Evolutionary conservation across 1,140 invertebrate genomes (phyloP), one percentile per base, ranked within the genome.

Genomic region (Drosophila gunungcola): DNA sequence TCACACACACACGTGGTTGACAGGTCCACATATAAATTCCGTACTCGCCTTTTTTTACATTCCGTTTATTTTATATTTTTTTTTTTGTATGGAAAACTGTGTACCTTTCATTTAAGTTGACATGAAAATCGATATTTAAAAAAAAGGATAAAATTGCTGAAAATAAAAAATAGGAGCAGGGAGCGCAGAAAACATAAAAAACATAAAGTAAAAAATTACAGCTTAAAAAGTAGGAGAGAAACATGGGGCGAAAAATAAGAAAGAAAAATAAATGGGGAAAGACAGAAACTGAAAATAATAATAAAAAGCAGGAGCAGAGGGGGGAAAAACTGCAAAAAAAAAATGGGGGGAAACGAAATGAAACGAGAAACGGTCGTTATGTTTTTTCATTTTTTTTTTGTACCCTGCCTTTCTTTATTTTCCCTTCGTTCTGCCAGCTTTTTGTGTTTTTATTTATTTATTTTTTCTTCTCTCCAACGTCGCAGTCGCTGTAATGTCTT

Each of bases 61-160:
- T 68, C 52, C 70, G 54, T 45, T 55, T 45, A 57, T 49, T 75
- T 76, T 55, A 75, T n/a, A n/a, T n/a, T n/a, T 70, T 84, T 42
- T 42, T 63, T 48, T 62, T 56, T 75, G 51, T 64, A 81, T 81
- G 73, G 68, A 86, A 86, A 85, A 86, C 74, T 89, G 84, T 89
- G 85, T 89, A 89, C 84, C 84, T 89, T 89, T 89, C 85, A 89
- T 89, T 89, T 89, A 89, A 84, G 80, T 85, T 90, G 84, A 89
- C 84, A 89, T 89, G 80, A 89, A 89, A 89, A 89, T 86, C 84
- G 79, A 88, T 88, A 88, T 88, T 86, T 73, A 67, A 81, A 80
- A 84, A 73, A 78, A 86, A 88, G 78, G 79, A 86, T 82, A 86
- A 88, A 80, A 80, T 69, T 80, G 72, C 60, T 52, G 38, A 77